phyloP scores from a whole-genome alignment of 2,113 vertebrate species.

The Mus spicilegus region DNA sequence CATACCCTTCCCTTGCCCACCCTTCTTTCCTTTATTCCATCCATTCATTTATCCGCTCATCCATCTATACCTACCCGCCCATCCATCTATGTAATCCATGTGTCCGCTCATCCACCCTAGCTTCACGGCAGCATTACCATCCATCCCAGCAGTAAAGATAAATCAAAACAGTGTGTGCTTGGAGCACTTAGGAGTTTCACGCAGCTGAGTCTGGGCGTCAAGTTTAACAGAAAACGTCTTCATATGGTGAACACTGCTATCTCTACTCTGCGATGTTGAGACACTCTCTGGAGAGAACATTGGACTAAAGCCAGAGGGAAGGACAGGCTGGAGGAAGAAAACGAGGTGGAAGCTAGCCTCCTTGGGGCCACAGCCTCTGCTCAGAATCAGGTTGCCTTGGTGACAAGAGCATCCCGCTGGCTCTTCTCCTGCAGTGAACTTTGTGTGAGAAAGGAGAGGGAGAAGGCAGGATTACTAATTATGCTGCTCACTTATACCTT shows the following conservation, averaged over 20 bases:
- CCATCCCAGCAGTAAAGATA: background rate
- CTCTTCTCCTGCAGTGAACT: background rate
- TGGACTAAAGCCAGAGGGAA: background rate
- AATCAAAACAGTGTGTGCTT: background rate
- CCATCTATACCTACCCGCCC: background rate
- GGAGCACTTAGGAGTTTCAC: background rate
- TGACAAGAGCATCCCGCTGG: conserved; percentile 35
- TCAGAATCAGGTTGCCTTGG: conserved; percentile 49
- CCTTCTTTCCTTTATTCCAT: background rate
- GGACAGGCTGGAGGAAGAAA: background rate
- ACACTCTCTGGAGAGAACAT: conserved; percentile 26
- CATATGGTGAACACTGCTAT: background rate
- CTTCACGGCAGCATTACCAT: background rate
- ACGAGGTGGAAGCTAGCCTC: background rate
- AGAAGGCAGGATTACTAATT: background rate
- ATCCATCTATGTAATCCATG: background rate
- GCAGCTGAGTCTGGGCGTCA: background rate
- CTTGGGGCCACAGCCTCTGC: conserved; percentile 2
- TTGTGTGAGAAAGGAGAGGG: background rate
- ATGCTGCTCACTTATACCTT: background rate
- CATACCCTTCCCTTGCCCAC: too few relatives aligned
- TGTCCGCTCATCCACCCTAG: background rate
- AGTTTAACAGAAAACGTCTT: conserved; percentile 42
- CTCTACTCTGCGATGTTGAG: background rate
- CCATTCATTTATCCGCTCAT: background rate